phyloP scores from a whole-genome alignment of 2,888 invertebrate species.

The Tigriopus californicus region DNA sequence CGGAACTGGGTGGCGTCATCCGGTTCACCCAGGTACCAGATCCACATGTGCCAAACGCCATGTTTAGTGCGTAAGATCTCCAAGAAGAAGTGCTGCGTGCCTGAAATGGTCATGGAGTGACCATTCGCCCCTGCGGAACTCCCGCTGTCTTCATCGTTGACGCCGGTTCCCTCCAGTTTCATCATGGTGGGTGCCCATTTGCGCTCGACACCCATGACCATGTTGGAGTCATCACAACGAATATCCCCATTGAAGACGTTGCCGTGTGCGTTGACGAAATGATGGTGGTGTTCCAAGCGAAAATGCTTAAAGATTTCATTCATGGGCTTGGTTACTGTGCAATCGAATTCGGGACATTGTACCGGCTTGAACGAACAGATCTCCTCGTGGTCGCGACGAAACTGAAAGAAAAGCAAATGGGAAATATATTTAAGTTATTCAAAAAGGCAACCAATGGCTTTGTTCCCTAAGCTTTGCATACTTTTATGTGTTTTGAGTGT shows the following conservation, averaged over 20 bases:
- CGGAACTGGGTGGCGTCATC: conserved; percentile 3
- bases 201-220: conserved; percentile 6
- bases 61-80: conserved; percentile 10
- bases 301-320: conserved; percentile 7
- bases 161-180: background rate
- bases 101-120: background rate
- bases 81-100: conserved; percentile 7
- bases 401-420: background rate
- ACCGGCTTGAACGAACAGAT: conserved; percentile 5
- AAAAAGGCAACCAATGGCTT: too few species aligned
- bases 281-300: conserved; percentile 8
- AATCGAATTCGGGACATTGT: conserved; percentile 12
- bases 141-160: background rate
- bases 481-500: too few species aligned
- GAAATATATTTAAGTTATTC: too few species aligned
- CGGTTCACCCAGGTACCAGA: conserved; percentile 12
- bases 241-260: conserved; percentile 11
- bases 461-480: too few species aligned
- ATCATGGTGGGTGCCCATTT: conserved; percentile 12
- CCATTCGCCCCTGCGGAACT: background rate
- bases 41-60: conserved; percentile 11
- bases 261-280: conserved; percentile 6
- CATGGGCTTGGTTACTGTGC: background rate
- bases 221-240: conserved; percentile 12
- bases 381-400: conserved; percentile 8